phyloP scores from a whole-genome alignment of 2,888 invertebrate species.

The Chaitophorus viminalis region DNA sequence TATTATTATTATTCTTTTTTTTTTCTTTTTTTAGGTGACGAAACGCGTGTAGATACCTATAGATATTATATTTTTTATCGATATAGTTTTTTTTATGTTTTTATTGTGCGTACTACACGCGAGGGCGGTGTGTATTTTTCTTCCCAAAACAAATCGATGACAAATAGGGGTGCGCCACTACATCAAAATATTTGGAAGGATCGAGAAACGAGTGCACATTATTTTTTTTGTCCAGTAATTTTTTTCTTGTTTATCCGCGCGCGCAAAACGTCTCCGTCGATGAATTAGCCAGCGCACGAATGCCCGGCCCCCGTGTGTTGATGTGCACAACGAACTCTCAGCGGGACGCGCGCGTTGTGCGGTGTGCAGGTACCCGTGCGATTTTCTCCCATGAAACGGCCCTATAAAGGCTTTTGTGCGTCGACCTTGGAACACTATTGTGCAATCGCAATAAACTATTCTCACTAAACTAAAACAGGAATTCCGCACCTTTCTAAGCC shows the following conservation, averaged over 20 bases:
- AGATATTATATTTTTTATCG: slow-evolving; percentile 2
- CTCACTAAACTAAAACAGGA: neutral
- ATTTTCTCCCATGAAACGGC: slow-evolving; percentile 31
- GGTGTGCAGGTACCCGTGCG: slow-evolving; percentile 38
- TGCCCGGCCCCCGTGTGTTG: neutral
- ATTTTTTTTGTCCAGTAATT: neutral
- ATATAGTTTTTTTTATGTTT: neutral
- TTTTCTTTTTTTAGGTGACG: neutral
- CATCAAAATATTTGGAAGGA: slow-evolving; percentile 54
- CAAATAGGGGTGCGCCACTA: slow-evolving; percentile 47
- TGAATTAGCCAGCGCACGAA: neutral
- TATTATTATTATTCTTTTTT: neutral
- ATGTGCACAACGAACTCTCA: neutral
- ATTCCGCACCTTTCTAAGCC: slow-evolving; percentile 45
- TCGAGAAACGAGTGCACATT: neutral
- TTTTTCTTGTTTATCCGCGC: neutral
- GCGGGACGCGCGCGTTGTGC: neutral
- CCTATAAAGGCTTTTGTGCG: slow-evolving; percentile 35
- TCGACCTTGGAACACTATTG: slow-evolving; percentile 35
- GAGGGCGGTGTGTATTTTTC: slow-evolving; percentile 18
- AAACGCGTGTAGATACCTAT: neutral
- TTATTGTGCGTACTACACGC: neutral
- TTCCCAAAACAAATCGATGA: slow-evolving; percentile 45
- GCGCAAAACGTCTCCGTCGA: neutral
- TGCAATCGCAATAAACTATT: slow-evolving; percentile 44